Base-by-base conservation (phyloP, 2,888 invertebrate species). In the Pollenia labialis region DNA sequence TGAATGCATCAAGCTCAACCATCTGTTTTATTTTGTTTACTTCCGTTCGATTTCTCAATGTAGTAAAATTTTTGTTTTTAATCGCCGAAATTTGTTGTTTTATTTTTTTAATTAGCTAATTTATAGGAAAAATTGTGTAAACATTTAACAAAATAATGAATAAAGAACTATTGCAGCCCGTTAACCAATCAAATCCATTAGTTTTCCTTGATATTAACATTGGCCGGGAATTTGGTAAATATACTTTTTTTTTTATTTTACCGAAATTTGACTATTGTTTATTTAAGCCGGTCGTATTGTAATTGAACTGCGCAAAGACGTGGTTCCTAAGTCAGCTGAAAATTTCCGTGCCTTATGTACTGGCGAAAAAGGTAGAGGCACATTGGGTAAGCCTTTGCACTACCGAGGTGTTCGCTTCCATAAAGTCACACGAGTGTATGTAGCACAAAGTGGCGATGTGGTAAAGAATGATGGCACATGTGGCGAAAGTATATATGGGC, bases 401-500 rank as follows among this genome's bases (percentile, higher is more conserved):
- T 99, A 96, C 92, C 97, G 97, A 93, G 97, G 97, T 71, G 94
- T 95, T 11, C 94, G 94, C 80, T 97, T 99, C 93, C 98, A 98
- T 91, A 96, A 95, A 94, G 96, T 97, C 40, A 95, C 98, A 81
- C 95, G 97, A 42, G 96, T 97, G 89, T 99, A 98, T 93, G 98
- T 99, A 96, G 95, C 97, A 89, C 97, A 97, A 94, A 97, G 97
- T 79, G 97, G 97, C 8, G 97, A 97, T 91, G 95, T 97, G 84
- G 94, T 96, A 4, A 95, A 95, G 91, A 96, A 96, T 54, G 96
- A 98, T 94, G 99, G 99, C 0, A 96, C 96, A 2, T 95, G 97
- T 54, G 98, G 99, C 0, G 98, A 98, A 92, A 98, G 98, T 90
- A 99, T 99, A 89, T 99, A 98, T 92, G 99, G 99, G 10, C 94